phyloP scores from a whole-genome alignment of 1,140 invertebrate species.

The Acromyrmex charruanus region DNA sequence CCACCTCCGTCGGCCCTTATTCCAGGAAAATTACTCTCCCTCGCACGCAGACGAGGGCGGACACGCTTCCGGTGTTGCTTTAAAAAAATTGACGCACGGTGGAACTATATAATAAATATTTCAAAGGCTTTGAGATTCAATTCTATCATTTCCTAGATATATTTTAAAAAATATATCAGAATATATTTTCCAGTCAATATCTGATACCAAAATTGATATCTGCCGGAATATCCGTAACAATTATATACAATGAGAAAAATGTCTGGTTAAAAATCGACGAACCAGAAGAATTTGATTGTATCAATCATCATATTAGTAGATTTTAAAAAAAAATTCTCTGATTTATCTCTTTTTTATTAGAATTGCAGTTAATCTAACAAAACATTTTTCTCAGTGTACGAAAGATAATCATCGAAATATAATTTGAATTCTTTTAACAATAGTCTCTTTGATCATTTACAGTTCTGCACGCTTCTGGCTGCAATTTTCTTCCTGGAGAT shows the following conservation, averaged over 20 bases:
- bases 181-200: background rate
- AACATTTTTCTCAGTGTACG: no score
- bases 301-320: no score
- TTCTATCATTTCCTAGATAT: background rate
- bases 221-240: background rate
- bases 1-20: background rate
- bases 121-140: background rate
- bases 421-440: background rate
- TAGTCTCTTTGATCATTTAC: conserved; percentile 33
- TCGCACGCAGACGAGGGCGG: conserved; percentile 16
- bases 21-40: conserved; percentile 48
- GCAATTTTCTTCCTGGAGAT: conserved; percentile 94
- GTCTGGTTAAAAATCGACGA: no score
- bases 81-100: conserved; percentile 36
- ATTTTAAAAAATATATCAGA: background rate
- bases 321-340: no score
- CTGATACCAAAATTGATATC: background rate
- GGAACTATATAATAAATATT: background rate
- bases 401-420: background rate
- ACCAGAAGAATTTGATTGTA: no score
- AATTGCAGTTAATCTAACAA: no score
- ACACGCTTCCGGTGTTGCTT: conserved; percentile 10
- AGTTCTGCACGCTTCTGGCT: conserved; percentile 91
- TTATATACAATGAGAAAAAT: background rate
- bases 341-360: no score